A percentile compares a stretch with the other conserved stretches of the same genome.
These are phyloP conservation scores for Tinamus guttatus DNA, from an alignment of 2,113 vertebrate species.

Conservation along the genomic window DNA sequence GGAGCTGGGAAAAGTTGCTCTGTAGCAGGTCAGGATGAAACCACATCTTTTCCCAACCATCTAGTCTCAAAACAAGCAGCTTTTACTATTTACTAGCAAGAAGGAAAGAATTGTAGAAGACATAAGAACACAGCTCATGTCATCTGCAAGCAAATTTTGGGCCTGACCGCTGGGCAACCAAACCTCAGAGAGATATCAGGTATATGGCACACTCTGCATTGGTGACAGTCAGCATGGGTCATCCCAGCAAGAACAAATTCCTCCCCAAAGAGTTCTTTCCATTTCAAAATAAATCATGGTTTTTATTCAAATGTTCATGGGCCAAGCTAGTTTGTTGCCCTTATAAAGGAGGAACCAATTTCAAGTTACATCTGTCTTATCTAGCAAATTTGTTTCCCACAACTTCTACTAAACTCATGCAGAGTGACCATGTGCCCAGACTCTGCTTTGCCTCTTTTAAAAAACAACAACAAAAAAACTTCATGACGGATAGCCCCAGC, in stretches of 20 bases:
- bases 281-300: background rate
- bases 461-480: background rate
- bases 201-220: background rate
- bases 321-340: background rate
- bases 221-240: background rate
- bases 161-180: background rate
- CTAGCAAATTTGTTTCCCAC: background rate
- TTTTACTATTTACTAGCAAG: background rate
- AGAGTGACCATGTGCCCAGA: background rate
- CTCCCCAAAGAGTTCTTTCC: background rate
- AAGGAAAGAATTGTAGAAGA: background rate
- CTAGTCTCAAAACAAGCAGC: background rate
- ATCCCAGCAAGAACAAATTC: background rate
- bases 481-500: background rate
- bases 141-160: background rate
- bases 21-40: background rate
- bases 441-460: background rate
- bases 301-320: background rate
- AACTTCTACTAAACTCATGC: background rate
- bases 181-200: background rate
- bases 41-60: accelerated
- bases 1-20: background rate
- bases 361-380: background rate
- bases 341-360: background rate
- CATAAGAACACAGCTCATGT: accelerated